Evolutionary conservation across 1,140 invertebrate species (phyloP), one percentile per base, ranked within the genome.

Genomic region (Pemphigus obesinymphae): DNA sequence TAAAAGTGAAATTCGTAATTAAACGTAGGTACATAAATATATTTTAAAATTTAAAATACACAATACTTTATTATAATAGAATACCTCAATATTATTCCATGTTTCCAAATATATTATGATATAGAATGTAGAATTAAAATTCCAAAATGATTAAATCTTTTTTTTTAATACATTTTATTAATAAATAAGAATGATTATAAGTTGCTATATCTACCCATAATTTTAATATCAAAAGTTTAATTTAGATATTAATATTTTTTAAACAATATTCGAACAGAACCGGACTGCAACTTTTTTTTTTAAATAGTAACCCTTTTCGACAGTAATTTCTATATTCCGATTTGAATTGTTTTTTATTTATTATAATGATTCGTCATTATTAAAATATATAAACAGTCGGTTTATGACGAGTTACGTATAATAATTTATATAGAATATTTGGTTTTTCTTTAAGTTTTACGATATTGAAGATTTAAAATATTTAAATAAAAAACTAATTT

Each of bases 401-500:
- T 70, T 43, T 70, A 70, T 43, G n/a, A n/a, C n/a, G 66, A 70
- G 29, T 70, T 70, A 23, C 66, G 11, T 70, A 43, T 7, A 70
- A 70, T 68, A 68, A 68, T 68, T 68, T 68, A 40, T 34, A 68
- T 37, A 68, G 31, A 68, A 43, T 43, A 37, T 70, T 43, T 70
- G n/a, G n/a, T 68, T 55, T 70, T 70, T 43, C 13, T 43, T 70
- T 43, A 43, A 43, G 43, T 43, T 70, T 70, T 70, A 70, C 66
- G 29, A 70, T 43, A 43, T 43, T 26, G 20, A n/a, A 5, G 20
- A 68, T 68, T 37, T 68, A 68, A 68, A 70, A 70, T 40, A 70
- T 70, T 70, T 70, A 43, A 70, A 70, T 70, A 70, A 70, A 70
- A 70, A 70, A 70, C 43, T 70, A 43, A 70, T 70, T 26, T 70